phyloP scores from a whole-genome alignment of 2,888 invertebrate genomes.

The Anagyrus pseudococci region DNA sequence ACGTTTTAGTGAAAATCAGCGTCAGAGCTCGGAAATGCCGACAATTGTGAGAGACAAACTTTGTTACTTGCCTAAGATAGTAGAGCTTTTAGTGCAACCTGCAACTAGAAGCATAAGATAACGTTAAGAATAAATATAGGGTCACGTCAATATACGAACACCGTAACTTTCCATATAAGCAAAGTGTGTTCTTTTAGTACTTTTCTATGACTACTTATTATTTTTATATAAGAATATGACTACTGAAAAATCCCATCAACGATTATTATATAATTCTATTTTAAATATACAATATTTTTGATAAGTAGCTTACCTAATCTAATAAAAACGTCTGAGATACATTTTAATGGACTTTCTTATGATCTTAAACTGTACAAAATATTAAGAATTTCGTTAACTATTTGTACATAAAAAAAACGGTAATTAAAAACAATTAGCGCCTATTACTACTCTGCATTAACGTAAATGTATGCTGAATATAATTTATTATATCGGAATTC shows the following conservation, averaged over 20 bases:
- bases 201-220: neutral
- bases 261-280: neutral
- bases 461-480: too few species aligned
- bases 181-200: neutral
- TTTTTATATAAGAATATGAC: neutral
- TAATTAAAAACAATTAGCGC: too few species aligned
- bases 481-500: too few species aligned
- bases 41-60: constrained; percentile 61
- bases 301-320: neutral
- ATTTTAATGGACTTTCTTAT: too few species aligned
- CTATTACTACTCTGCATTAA: too few species aligned
- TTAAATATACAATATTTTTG: neutral
- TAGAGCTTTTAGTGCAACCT: constrained; percentile 60
- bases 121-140: constrained; percentile 5
- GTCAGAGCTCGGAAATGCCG: constrained; percentile 51
- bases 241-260: neutral
- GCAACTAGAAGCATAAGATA: constrained; percentile 52
- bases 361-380: too few species aligned
- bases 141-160: neutral
- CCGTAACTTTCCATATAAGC: too few species aligned
- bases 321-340: neutral
- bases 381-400: too few species aligned
- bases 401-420: too few species aligned
- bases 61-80: constrained; percentile 62
- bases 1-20: constrained; percentile 51